A percentile compares a stretch with the other conserved stretches of the same genome.
phyloP scores from a whole-genome alignment of 2,797 vertebrate species.

The Erithacus rubecula region DNA sequence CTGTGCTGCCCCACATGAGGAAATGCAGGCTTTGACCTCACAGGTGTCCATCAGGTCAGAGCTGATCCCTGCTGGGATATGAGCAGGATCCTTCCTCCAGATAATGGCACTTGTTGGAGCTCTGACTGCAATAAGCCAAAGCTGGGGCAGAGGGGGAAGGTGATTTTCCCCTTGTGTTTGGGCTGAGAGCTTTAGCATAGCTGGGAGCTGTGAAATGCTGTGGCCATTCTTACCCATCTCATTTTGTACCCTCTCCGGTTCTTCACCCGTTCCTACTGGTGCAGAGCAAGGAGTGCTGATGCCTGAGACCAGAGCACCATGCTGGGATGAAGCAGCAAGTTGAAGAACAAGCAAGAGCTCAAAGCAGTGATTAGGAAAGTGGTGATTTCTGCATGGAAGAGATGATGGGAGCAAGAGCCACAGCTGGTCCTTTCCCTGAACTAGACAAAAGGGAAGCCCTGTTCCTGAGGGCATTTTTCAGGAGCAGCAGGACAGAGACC shows the following conservation, averaged over 20 bases:
- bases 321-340: neutral
- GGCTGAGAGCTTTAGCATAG: neutral
- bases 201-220: neutral
- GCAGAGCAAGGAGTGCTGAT: neutral
- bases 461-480: neutral
- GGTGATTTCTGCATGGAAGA: neutral
- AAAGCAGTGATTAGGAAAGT: neutral
- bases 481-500: neutral
- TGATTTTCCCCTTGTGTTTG: neutral
- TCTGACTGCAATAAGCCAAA: neutral
- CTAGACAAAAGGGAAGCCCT: neutral
- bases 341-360: neutral
- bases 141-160: neutral
- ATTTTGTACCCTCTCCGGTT: neutral
- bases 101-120: neutral
- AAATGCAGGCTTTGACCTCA: neutral
- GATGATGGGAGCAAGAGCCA: neutral
- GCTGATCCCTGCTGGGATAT: neutral
- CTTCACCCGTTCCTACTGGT: neutral
- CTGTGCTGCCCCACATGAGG: neutral
- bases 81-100: neutral
- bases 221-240: neutral
- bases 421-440: neutral
- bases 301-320: neutral
- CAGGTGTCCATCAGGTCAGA: neutral